A percentile compares a stretch with the other conserved stretches of the same genome.
Conservation (phyloP, 2,888 invertebrate species). For the Agriopis marginaria region DNA sequence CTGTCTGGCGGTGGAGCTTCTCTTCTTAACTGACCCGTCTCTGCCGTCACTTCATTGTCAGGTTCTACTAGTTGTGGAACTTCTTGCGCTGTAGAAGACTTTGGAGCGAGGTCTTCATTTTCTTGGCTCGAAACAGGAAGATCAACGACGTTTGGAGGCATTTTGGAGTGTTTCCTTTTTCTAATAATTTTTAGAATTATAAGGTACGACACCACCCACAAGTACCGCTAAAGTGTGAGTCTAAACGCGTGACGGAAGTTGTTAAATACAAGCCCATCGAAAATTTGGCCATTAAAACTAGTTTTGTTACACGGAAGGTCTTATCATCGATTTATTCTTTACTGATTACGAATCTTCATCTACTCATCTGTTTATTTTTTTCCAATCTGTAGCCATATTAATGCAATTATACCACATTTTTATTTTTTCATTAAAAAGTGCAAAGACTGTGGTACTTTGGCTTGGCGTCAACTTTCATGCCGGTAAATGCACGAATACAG, state of each 20-base stretch:
- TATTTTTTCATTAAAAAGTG: neutral
- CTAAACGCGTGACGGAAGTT: conserved; percentile 12
- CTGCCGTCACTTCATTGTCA: conserved; percentile 12
- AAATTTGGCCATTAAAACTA: conserved; percentile 25
- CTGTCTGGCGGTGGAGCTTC: conserved; percentile 10
- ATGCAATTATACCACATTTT: neutral
- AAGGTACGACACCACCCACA: conserved; percentile 12
- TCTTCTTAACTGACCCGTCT: conserved; percentile 30
- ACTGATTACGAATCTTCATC: neutral
- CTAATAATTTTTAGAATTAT: neutral
- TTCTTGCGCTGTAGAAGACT: conserved; percentile 21
- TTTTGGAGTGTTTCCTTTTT: conserved; percentile 24
- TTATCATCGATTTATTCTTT: neutral
- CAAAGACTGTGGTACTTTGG: no score
- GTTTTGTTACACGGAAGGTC: conserved; percentile 15
- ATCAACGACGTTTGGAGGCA: conserved; percentile 42
- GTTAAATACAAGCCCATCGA: conserved; percentile 24
- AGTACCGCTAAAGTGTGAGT: conserved; percentile 24
- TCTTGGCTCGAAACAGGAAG: conserved; percentile 24
- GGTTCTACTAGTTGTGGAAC: conserved; percentile 1
- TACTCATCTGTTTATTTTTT: neutral
- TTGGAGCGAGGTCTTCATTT: conserved; percentile 22
- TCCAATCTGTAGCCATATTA: neutral
- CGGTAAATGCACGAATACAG: neutral
- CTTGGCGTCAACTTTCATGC: neutral